These are phyloP conservation scores for Bathynomus jamesi DNA, from an alignment of 1,140 invertebrate species.

Conservation along the genomic window DNA sequence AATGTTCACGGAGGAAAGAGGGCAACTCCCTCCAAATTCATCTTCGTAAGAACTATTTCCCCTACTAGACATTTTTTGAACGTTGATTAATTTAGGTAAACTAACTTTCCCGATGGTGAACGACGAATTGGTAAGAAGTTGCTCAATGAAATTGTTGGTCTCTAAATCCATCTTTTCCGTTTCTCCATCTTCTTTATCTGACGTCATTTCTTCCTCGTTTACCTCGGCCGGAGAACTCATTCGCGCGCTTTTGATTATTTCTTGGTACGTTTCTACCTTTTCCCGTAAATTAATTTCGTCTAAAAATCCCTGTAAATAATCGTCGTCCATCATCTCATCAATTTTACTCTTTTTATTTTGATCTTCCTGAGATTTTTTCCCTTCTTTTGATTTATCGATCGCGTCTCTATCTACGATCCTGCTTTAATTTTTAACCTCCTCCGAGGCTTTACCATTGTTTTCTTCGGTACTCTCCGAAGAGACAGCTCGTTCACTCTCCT, in stretches of 20 bases:
- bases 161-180: neutral
- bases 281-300: neutral
- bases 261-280: neutral
- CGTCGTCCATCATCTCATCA: neutral
- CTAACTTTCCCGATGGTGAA: neutral
- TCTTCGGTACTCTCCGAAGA: too few relatives aligned
- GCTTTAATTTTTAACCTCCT: too few relatives aligned
- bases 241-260: neutral
- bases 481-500: too few relatives aligned
- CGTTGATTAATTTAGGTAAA: neutral
- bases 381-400: constrained; percentile 17
- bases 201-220: neutral
- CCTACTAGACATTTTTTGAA: neutral
- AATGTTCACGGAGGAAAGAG: neutral
- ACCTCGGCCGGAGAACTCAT: neutral
- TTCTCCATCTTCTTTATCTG: neutral
- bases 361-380: constrained; percentile 23
- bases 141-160: neutral
- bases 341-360: constrained; percentile 17
- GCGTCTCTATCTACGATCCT: too few relatives aligned
- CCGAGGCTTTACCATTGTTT: too few relatives aligned
- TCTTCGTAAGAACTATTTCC: neutral
- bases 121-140: neutral
- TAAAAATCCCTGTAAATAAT: neutral
- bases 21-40: neutral